phyloP scores from a whole-genome alignment of 2,113 vertebrate species.

The Melanerpes formicivorus region DNA sequence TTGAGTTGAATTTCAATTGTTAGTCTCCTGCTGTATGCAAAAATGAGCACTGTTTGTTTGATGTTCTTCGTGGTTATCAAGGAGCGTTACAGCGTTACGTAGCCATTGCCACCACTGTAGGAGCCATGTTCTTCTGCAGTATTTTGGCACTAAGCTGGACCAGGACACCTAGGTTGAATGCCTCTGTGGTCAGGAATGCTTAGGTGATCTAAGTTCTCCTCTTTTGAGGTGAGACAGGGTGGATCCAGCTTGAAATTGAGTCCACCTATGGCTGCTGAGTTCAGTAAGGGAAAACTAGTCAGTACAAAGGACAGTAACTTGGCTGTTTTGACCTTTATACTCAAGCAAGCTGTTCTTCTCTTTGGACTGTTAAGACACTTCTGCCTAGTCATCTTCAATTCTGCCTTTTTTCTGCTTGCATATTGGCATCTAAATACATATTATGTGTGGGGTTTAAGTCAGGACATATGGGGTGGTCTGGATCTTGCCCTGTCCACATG shows the following conservation, averaged over 20 bases:
- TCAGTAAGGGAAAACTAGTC: not conserved
- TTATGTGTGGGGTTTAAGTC: fast-evolving
- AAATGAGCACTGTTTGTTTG: not conserved
- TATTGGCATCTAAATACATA: not conserved
- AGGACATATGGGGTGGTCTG: not conserved
- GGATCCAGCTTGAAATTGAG: not conserved
- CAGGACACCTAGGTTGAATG: not conserved
- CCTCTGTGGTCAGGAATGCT: not conserved
- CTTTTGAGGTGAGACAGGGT: not conserved
- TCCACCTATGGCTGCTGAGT: not conserved
- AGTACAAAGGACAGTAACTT: not conserved
- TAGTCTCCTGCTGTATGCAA: not conserved
- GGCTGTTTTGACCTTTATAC: not conserved
- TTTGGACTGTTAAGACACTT: not conserved
- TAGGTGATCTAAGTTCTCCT: not conserved
- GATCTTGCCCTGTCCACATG: too few species aligned
- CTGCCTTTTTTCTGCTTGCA: not conserved
- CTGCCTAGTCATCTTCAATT: not conserved
- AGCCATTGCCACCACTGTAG: fast-evolving
- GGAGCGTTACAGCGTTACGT: fast-evolving
- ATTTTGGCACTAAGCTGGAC: not conserved
- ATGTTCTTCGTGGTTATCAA: not conserved
- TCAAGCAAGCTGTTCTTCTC: not conserved
- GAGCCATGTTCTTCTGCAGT: not conserved
- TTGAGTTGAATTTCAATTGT: not conserved